Evolutionary conservation across 2,888 invertebrate genomes (phyloP).

Genomic region (Scaptomyza parva): DNA sequence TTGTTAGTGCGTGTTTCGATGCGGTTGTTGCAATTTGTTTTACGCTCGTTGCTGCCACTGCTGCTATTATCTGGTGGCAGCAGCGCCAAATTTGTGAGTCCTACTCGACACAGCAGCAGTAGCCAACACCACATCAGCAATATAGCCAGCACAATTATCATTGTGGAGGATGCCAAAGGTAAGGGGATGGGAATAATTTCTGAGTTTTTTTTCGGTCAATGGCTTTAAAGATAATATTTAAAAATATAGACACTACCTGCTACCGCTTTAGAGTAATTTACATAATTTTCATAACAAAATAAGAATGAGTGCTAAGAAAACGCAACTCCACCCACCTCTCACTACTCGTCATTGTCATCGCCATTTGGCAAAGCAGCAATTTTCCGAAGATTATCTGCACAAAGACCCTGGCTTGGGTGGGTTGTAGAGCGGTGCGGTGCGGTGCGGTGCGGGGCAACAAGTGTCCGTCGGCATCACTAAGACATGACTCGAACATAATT

Average conservation of each 20-base stretch:
- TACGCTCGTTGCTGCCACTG: constrained; percentile 6
- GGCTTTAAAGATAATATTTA: constrained; percentile 39
- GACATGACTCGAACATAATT: constrained; percentile 80
- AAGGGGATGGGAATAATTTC: constrained; percentile 31
- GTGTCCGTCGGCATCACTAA: constrained; percentile 45
- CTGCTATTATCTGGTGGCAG: constrained; percentile 28
- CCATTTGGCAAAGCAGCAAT: constrained; percentile 30
- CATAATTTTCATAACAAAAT: constrained; percentile 61
- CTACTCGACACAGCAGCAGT: constrained; percentile 62
- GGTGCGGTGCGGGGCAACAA: constrained; percentile 5
- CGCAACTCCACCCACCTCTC: constrained; percentile 9
- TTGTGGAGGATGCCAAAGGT: constrained; percentile 85
- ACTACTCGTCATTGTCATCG: no score
- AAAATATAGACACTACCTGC: constrained; percentile 22
- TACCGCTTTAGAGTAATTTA: constrained; percentile 73
- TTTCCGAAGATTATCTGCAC: constrained; percentile 48
- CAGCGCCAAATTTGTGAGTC: constrained; percentile 68
- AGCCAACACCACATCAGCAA: constrained; percentile 36
- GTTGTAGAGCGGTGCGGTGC: neutral
- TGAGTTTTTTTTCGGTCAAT: constrained; percentile 57
- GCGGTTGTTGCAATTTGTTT: constrained; percentile 41
- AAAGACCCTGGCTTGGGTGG: constrained; percentile 23
- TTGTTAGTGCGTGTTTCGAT: constrained; percentile 45
- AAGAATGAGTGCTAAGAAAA: constrained; percentile 10
- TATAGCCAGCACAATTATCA: constrained; percentile 84